Conservation (phyloP, 1,140 invertebrate species). For the Bombus sylvicola region DNA sequence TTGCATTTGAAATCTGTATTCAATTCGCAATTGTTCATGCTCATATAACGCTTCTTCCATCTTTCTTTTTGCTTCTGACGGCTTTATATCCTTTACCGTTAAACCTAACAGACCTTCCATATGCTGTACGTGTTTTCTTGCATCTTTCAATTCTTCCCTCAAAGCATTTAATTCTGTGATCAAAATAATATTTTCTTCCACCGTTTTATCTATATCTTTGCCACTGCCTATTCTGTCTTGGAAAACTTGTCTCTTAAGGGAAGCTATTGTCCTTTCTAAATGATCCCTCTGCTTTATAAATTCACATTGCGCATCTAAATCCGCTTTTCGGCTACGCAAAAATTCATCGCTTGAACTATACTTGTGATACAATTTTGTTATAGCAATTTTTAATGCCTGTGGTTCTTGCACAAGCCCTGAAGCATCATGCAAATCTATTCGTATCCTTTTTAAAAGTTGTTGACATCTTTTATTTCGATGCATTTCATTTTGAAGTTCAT, state of each 20-base stretch:
- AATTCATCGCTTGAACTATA: conserved; percentile 89
- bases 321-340: conserved; percentile 84
- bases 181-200: conserved; percentile 89
- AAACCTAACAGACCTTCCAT: conserved; percentile 88
- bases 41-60: conserved; percentile 85
- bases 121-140: conserved; percentile 85
- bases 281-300: conserved; percentile 91
- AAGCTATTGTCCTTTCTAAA: conserved; percentile 88
- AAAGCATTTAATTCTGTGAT: conserved; percentile 90
- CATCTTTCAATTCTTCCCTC: conserved; percentile 86
- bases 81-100: conserved; percentile 83
- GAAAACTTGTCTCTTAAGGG: conserved; percentile 84
- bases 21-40: conserved; percentile 85
- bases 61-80: conserved; percentile 84
- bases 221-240: conserved; percentile 78
- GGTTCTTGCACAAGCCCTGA: conserved; percentile 90
- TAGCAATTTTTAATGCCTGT: conserved; percentile 89
- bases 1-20: conserved; percentile 70
- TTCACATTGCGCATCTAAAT: conserved; percentile 90
- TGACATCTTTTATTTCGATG: conserved; percentile 86
- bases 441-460: conserved; percentile 88
- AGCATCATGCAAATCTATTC: conserved; percentile 90
- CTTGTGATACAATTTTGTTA: conserved; percentile 89
- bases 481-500: conserved; percentile 87
- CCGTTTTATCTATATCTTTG: conserved; percentile 81